phyloP scores from a whole-genome alignment of 2,797 vertebrate species.

The Pseudocheirus occidentalis region DNA sequence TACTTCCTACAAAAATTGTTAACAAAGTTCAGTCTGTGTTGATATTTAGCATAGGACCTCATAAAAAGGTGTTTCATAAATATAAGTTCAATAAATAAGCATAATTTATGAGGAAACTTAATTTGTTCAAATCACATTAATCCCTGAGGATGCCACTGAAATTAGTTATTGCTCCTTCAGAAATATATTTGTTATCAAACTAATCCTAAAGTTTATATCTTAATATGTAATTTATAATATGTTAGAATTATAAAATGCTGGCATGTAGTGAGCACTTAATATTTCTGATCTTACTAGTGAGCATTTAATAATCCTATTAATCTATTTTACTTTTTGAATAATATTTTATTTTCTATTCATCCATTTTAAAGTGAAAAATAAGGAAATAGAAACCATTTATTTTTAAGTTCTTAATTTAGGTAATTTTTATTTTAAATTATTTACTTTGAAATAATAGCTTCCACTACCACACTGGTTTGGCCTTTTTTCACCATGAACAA shows the following conservation, averaged over 20 bases:
- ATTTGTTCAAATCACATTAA: neutral
- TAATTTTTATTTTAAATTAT: neutral
- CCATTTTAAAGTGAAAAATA: constrained; percentile 6
- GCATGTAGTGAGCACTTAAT: neutral
- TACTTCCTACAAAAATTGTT: neutral
- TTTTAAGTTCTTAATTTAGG: constrained; percentile 31
- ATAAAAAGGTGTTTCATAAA: neutral
- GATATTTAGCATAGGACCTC: neutral
- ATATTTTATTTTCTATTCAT: neutral
- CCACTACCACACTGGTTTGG: neutral
- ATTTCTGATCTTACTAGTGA: neutral
- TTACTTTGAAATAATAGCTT: neutral
- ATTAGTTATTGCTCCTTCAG: neutral
- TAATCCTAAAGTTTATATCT: neutral
- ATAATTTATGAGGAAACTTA: neutral
- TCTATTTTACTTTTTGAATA: neutral
- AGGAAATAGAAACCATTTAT: neutral
- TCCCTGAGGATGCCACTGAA: neutral
- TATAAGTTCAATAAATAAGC: neutral
- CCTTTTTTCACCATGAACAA: constrained; percentile 1
- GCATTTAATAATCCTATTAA: constrained; percentile 10
- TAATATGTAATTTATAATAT: neutral
- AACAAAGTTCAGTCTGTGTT: neutral
- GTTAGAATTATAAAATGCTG: neutral
- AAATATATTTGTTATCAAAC: neutral